Evolutionary conservation across 2,113 vertebrate genomes (phyloP).

Genomic region (Campylorhamphus procurvoides): DNA sequence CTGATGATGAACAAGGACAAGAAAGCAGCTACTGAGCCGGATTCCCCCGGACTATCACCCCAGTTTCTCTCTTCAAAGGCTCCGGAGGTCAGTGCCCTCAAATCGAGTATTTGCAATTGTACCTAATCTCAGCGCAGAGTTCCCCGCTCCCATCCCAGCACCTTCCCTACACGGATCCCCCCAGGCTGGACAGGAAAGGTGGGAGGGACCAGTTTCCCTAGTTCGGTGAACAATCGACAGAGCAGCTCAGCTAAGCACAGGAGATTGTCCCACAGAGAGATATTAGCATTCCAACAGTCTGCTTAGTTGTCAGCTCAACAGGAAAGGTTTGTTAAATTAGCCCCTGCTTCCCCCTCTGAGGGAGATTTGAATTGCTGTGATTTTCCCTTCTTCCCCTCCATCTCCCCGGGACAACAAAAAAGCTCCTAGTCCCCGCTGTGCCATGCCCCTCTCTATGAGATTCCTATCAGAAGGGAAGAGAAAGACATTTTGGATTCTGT

Average conservation of each 20-base stretch:
- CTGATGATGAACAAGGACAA: not conserved
- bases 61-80: not conserved
- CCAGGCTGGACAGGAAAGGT: not conserved
- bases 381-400: not conserved
- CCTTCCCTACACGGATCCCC: not conserved
- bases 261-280: not conserved
- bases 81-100: not conserved
- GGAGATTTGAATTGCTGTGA: not conserved
- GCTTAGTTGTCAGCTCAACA: not conserved
- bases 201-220: not conserved
- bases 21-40: not conserved
- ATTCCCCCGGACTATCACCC: not conserved
- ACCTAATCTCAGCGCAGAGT: not conserved
- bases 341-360: not conserved
- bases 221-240: not conserved
- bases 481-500: not conserved
- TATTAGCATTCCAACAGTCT: not conserved
- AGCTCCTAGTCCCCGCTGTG: not conserved
- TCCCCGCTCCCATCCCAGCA: not conserved
- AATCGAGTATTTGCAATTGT: not conserved
- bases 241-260: not conserved
- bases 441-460: not conserved
- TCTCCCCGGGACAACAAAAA: not conserved
- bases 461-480: not conserved
- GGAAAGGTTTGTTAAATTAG: not conserved